These are phyloP conservation scores for Urocolius indicus DNA, from an alignment of 2,113 vertebrate species.

Conservation along the genomic window DNA sequence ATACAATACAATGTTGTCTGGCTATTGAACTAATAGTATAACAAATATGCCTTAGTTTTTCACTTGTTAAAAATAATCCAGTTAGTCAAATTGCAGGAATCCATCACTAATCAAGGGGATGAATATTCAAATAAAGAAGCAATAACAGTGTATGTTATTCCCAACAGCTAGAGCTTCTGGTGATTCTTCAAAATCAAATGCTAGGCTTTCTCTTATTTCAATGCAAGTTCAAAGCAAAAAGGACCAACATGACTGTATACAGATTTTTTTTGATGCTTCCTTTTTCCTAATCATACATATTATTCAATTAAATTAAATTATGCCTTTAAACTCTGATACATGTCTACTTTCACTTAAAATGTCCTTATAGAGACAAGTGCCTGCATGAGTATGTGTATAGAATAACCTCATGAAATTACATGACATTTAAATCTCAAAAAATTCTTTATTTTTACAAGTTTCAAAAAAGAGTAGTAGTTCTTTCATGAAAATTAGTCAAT, in stretches of 20 bases:
- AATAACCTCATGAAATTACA: background rate
- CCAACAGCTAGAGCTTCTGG: background rate
- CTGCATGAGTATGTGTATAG: fast-evolving
- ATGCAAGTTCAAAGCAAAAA: background rate
- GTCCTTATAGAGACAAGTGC: background rate
- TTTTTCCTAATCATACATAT: background rate
- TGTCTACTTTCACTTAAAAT: background rate
- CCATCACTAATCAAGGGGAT: background rate
- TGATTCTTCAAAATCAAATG: background rate
- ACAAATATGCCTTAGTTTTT: background rate
- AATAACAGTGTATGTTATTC: background rate
- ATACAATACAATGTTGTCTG: background rate
- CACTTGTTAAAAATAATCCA: background rate
- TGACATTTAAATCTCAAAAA: background rate
- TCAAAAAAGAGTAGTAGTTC: background rate
- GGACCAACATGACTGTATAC: background rate
- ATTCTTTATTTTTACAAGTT: background rate
- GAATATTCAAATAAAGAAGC: background rate
- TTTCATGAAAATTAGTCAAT: background rate
- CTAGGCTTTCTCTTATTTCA: background rate
- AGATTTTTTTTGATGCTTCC: background rate
- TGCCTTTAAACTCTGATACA: background rate
- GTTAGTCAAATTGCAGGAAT: background rate
- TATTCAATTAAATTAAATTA: background rate
- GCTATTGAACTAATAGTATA: background rate